These are phyloP conservation scores for Propithecus coquereli DNA, from an alignment of 2,113 vertebrate genomes.

Conservation along the genomic window DNA sequence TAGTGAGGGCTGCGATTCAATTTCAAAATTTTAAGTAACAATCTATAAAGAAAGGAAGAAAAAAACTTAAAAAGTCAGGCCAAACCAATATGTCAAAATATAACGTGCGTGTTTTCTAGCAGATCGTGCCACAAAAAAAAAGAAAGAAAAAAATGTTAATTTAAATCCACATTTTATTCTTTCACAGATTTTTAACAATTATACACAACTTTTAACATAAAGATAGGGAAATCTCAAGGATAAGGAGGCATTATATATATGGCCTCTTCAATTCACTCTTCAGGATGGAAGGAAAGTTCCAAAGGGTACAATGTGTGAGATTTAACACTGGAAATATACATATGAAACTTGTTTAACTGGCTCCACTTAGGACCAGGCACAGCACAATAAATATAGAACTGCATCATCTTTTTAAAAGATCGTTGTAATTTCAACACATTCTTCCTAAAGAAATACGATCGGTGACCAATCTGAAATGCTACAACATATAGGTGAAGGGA, in stretches of 20 bases:
- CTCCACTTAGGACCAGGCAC: conserved; percentile 78
- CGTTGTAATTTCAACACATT: conserved; percentile 79
- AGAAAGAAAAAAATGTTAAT: conserved; percentile 46
- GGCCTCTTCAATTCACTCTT: conserved; percentile 70
- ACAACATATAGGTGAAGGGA: conserved; percentile 66
- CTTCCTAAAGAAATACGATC: conserved; percentile 80
- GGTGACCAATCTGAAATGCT: conserved; percentile 78
- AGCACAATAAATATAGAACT: conserved; percentile 87
- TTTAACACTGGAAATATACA: conserved; percentile 84
- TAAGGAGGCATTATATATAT: conserved; percentile 67
- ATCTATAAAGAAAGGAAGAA: background rate
- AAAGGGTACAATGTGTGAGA: conserved; percentile 78
- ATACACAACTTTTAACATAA: conserved; percentile 82
- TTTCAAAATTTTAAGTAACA: background rate
- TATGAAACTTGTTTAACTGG: conserved; percentile 82
- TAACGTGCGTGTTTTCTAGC: background rate
- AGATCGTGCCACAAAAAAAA: background rate
- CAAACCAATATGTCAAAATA: conserved; percentile 13
- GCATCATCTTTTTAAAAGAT: conserved; percentile 79
- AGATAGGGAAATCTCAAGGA: conserved; percentile 79
- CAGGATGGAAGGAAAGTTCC: conserved; percentile 72
- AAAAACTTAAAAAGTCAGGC: background rate
- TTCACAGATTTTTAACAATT: conserved; percentile 80
- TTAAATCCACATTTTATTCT: conserved; percentile 85
- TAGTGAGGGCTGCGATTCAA: background rate